phyloP scores from a whole-genome alignment of 2,888 invertebrate species.

The Syritta pipiens region DNA sequence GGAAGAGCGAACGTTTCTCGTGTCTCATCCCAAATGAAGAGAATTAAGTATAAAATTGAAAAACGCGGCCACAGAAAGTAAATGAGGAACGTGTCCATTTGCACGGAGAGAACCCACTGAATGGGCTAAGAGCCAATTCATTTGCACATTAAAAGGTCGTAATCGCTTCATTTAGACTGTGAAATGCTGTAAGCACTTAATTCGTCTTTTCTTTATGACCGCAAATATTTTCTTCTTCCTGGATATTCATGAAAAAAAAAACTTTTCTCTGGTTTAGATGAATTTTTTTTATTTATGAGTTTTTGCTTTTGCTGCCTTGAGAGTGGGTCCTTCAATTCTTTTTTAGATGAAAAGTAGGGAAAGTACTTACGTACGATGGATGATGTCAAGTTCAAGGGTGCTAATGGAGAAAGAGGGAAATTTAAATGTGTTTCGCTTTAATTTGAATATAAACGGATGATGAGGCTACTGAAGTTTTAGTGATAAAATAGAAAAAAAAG shows the following conservation, averaged over 20 bases:
- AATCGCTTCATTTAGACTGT: not conserved
- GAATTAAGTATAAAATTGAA: constrained; percentile 40
- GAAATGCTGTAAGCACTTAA: constrained; percentile 31
- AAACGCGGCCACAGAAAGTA: constrained; percentile 23
- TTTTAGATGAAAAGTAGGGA: too few species aligned
- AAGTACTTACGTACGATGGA: too few species aligned
- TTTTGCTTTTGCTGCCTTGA: too few species aligned
- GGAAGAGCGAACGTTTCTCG: not conserved
- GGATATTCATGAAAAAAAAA: constrained; percentile 31
- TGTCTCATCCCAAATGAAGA: not conserved
- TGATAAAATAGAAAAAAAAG: too few species aligned
- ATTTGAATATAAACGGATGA: too few species aligned
- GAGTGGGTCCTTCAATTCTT: too few species aligned
- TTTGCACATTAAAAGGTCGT: constrained; percentile 44
- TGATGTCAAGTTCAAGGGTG: too few species aligned
- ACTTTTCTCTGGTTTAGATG: too few species aligned
- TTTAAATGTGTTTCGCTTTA: too few species aligned
- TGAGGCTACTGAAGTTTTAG: too few species aligned
- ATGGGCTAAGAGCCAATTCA: constrained; percentile 39
- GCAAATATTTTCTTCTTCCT: constrained; percentile 15
- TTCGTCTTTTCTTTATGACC: constrained; percentile 35
- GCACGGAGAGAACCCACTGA: constrained; percentile 39
- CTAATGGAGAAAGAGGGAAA: too few species aligned
- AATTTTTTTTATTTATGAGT: not conserved
- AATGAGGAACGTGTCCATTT: constrained; percentile 54